Evolutionary conservation across 2,888 invertebrate genomes (phyloP).

Genomic region (Drosophila phalerata): DNA sequence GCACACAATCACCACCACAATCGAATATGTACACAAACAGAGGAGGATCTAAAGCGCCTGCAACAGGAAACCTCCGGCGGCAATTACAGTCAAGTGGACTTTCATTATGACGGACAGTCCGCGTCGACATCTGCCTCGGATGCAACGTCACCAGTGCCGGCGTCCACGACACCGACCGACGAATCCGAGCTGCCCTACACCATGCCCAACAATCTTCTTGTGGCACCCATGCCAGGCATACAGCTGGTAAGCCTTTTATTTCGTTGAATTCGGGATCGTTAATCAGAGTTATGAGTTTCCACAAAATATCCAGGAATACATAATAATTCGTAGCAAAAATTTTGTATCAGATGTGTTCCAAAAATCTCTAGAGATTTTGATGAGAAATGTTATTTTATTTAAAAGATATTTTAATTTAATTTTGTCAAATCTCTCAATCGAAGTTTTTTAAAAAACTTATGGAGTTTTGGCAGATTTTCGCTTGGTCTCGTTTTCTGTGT

Average conservation of each 20-base stretch:
- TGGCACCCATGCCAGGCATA: conserved; percentile 90
- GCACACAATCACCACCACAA: conserved; percentile 1
- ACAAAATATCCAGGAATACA: too few relatives aligned
- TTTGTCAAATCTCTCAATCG: too few relatives aligned
- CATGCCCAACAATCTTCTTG: conserved; percentile 90
- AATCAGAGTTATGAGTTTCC: too few relatives aligned
- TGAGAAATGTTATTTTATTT: too few relatives aligned
- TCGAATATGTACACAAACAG: conserved; percentile 86
- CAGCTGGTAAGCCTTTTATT: conserved; percentile 87
- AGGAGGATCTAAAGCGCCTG: conserved; percentile 96
- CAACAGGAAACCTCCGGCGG: conserved; percentile 89
- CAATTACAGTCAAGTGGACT: conserved; percentile 91
- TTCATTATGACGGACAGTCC: conserved; percentile 88
- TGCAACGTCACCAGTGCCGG: conserved; percentile 41
- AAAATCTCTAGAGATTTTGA: too few relatives aligned
- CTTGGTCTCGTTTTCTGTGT: too few relatives aligned
- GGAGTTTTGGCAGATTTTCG: too few relatives aligned
- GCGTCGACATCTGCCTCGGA: conserved; percentile 19
- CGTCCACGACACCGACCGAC: conserved; percentile 85
- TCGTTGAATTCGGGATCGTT: too few relatives aligned
- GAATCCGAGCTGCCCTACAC: conserved; percentile 92
- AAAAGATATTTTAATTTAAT: too few relatives aligned
- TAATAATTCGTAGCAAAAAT: too few relatives aligned
- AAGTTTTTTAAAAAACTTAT: too few relatives aligned
- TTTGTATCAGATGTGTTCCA: too few relatives aligned